phyloP scores from a whole-genome alignment of 2,797 vertebrate genomes.

The Rhynchonycteris naso region DNA sequence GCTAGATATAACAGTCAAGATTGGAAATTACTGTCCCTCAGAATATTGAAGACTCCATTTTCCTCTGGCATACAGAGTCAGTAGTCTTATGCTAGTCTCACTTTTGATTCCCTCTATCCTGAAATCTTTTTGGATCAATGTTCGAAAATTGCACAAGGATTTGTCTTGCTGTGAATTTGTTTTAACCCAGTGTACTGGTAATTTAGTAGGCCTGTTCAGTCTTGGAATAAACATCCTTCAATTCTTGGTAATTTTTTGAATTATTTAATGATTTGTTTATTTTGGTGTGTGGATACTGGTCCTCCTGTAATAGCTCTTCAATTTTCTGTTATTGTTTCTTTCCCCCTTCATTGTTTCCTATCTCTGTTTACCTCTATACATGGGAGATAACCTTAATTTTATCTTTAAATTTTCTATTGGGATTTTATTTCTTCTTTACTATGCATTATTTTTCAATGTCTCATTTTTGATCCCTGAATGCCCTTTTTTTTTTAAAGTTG shows the following conservation, averaged over 20 bases:
- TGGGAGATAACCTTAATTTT: constrained; percentile 28
- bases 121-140: not conserved
- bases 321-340: not conserved
- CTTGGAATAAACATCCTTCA: not conserved
- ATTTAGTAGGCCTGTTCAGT: not conserved
- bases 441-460: not conserved
- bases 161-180: not conserved
- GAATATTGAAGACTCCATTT: not conserved
- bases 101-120: not conserved
- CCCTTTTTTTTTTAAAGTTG: not conserved
- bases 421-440: not conserved
- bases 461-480: not conserved
- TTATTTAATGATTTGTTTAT: not conserved
- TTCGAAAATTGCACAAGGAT: not conserved
- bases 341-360: not conserved
- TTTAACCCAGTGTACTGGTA: not conserved
- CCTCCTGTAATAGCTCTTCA: not conserved
- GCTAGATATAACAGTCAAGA: not conserved
- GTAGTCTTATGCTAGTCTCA: not conserved
- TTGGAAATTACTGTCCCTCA: constrained; percentile 18
- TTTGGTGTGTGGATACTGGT: not conserved
- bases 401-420: not conserved
- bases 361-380: not conserved
- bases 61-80: not conserved
- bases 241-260: not conserved